Percentiles rank a stretch among this genome's conserved stretches.
Conservation (phyloP, 2,797 vertebrate genomes). For the Acestrorhynchus altus region DNA sequence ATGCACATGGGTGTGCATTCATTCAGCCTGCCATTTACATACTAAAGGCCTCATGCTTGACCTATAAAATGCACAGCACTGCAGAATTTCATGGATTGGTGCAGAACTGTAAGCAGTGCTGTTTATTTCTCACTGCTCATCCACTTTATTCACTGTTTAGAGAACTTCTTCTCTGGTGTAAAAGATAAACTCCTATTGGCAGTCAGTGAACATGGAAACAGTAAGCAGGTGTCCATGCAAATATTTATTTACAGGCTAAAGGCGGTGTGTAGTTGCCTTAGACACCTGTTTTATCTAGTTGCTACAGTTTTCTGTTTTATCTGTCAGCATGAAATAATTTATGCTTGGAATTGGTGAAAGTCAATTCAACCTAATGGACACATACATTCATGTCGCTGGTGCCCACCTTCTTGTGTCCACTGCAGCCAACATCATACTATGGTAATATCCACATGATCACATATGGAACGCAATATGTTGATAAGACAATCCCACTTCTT, state of each 20-base stretch:
- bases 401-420: too few species aligned
- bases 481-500: too few species aligned
- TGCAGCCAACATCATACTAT: too few species aligned
- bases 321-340: neutral
- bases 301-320: neutral
- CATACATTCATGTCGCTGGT: too few species aligned
- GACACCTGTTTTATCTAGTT: too few species aligned
- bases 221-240: conserved; percentile 58
- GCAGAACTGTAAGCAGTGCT: neutral
- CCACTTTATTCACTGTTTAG: neutral
- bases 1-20: neutral
- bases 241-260: conserved; percentile 26
- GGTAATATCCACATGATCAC: too few species aligned
- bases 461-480: too few species aligned
- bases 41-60: neutral
- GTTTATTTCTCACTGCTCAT: neutral
- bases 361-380: too few species aligned
- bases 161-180: neutral
- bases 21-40: conserved; percentile 7
- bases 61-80: conserved; percentile 1
- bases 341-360: too few species aligned
- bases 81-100: neutral
- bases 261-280: neutral
- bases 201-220: conserved; percentile 16
- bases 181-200: neutral